Conservation (phyloP, 2,113 vertebrate species). For the Okapia johnstoni region DNA sequence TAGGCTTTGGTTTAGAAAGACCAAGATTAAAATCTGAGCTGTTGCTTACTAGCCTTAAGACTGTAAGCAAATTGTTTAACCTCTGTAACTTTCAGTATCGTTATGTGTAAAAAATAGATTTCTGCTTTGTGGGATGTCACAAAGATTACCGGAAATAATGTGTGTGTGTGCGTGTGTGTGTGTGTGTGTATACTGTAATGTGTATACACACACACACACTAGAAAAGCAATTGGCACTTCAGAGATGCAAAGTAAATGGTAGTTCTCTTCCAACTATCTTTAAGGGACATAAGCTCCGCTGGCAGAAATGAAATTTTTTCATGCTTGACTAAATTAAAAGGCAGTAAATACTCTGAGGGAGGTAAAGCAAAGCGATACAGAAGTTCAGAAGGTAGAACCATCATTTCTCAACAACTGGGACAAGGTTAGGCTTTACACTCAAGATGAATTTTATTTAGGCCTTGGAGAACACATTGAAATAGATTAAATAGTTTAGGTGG, state of each 20-base stretch:
- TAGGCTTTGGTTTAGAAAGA: background rate
- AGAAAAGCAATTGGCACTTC: conserved; percentile 7
- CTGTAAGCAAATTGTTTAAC: background rate
- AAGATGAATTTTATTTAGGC: conserved; percentile 14
- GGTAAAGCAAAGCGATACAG: background rate
- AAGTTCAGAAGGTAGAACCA: background rate
- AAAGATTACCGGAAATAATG: background rate
- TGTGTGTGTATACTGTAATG: background rate
- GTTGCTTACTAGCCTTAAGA: background rate
- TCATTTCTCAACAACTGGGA: conserved; percentile 21
- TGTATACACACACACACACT: background rate
- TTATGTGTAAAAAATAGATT: conserved; percentile 14
- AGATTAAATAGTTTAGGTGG: conserved; percentile 35
- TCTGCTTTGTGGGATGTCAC: background rate
- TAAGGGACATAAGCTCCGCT: background rate
- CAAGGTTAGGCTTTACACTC: conserved; percentile 6
- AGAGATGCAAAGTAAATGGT: conserved; percentile 27
- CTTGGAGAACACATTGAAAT: conserved; percentile 32
- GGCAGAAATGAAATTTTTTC: conserved; percentile 7
- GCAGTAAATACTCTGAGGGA: background rate
- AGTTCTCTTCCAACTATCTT: background rate
- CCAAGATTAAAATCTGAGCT: background rate
- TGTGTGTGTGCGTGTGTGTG: background rate
- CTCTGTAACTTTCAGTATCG: background rate
- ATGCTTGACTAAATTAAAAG: background rate